These are phyloP conservation scores for Darevskia mixta DNA, from an alignment of 2,797 vertebrate species.

Conservation along the genomic window DNA sequence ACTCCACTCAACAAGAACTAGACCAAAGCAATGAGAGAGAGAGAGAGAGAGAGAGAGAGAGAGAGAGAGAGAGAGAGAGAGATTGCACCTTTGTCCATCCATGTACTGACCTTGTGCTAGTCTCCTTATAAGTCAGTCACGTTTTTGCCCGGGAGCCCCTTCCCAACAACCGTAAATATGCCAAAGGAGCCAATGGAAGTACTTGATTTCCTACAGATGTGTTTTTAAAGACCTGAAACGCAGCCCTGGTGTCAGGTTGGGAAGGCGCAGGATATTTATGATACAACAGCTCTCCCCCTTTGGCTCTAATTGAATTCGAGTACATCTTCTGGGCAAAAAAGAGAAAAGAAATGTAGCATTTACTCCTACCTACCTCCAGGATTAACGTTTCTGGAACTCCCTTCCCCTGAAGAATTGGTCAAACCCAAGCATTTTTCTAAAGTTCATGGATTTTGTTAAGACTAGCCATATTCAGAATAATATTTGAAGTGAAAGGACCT, in stretches of 20 bases:
- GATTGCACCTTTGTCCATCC: constrained; percentile 5
- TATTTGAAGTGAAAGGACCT: neutral
- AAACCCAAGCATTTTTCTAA: neutral
- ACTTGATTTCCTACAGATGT: constrained; percentile 53
- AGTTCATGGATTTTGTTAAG: neutral
- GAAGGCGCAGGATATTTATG: constrained; percentile 63
- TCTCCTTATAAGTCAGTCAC: constrained; percentile 48
- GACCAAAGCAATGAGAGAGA: neutral
- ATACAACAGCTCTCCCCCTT: neutral
- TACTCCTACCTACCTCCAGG: accelerated
- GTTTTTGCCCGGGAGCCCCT: constrained; percentile 44
- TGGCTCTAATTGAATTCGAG: neutral
- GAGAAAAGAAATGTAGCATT: accelerated
- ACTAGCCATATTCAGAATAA: neutral
- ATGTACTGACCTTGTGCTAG: constrained; percentile 45
- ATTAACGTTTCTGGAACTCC: neutral
- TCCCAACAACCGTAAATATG: constrained; percentile 66
- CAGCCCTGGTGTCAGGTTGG: constrained; percentile 31
- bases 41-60: too few species aligned
- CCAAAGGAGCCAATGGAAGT: constrained; percentile 47
- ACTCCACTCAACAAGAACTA: neutral
- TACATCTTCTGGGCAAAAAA: constrained; percentile 10
- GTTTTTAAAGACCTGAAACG: constrained; percentile 66
- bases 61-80: neutral
- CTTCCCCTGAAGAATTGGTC: neutral